phyloP scores from a whole-genome alignment of 2,888 invertebrate species.

The Allophyes oxyacanthae region DNA sequence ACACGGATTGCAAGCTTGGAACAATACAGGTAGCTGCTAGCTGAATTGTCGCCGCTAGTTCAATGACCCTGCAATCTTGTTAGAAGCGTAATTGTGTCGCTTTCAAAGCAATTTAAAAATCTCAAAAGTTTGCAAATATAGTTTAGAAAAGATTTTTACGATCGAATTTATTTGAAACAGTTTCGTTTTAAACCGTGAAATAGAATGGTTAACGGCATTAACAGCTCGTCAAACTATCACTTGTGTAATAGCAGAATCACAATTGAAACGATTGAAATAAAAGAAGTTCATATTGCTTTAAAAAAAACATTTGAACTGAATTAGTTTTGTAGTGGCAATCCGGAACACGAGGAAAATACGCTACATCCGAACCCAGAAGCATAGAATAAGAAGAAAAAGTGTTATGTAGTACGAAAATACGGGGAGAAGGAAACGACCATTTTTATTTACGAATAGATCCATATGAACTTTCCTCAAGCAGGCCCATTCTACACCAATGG shows the following conservation, averaged over 20 bases:
- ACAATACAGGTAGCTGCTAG: slow-evolving; percentile 75
- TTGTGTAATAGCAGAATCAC: slow-evolving; percentile 33
- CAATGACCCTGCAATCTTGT: slow-evolving; percentile 69
- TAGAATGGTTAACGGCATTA: slow-evolving; percentile 31
- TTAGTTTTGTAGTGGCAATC: not conserved
- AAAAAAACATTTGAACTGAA: not conserved
- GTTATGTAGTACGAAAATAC: too few relatives aligned
- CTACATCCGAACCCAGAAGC: too few relatives aligned
- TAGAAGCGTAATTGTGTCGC: slow-evolving; percentile 51
- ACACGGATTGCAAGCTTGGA: slow-evolving; percentile 80
- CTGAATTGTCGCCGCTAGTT: slow-evolving; percentile 69
- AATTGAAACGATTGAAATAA: not conserved
- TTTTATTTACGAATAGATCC: not conserved
- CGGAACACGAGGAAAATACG: too few relatives aligned
- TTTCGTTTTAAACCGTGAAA: slow-evolving; percentile 51
- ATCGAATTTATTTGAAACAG: slow-evolving; percentile 44
- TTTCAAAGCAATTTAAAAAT: slow-evolving; percentile 53
- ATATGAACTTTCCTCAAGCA: slow-evolving; percentile 9
- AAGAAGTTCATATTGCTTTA: too few relatives aligned
- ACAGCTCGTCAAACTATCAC: slow-evolving; percentile 38
- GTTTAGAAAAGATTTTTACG: slow-evolving; percentile 42
- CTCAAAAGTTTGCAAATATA: slow-evolving; percentile 43
- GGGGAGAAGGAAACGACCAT: not conserved
- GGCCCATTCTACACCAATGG: slow-evolving; percentile 24
- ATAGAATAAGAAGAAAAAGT: too few relatives aligned